Base-by-base conservation (phyloP, 2,113 vertebrate genomes). In the Salvelinus fontinalis region DNA sequence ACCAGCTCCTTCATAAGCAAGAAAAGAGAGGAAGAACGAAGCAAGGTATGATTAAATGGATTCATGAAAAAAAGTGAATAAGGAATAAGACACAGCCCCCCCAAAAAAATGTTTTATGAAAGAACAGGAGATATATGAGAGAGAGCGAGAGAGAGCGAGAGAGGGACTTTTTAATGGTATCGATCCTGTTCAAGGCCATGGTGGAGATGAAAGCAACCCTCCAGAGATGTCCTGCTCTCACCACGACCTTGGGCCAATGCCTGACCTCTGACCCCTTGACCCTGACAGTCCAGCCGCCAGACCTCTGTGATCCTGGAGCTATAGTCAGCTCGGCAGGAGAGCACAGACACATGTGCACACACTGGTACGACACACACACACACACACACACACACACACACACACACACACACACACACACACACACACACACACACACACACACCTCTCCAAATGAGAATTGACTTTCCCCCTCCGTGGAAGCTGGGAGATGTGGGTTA, bases 211-310 rank as follows among this genome's bases (percentile, higher is more conserved):
- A 95, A 90, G 92, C 92, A 91, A 86, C 86, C 88, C 92, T 88
- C 93, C 62, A 12, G 92, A 91, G 93, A 89, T 80, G 89, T 83
- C 88, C 87, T 87, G 91, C 94, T 92, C 88, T 94, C 95, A 96
- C 96, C 95, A 97, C 98, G 96, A 95, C 95, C 96, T 95, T 96
- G 94, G 92, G 92, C 94, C 93, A 91, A 91, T 89, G 74, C 90
- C 85, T 88, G 91, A 95, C 94, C 93, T 91, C 85, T 90, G 90
- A 91, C 92, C 92, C 77, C 65, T 11, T 70, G 75, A 82, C 79
- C 81, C 67, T 70, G 20, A 44, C 65, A 39, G 29, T 34, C 67
- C 67, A 65, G 75, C 74, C 65, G 57, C 2, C 18, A 68, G 26
- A 75, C 83, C 79, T 75, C 16, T 71, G 87, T 83, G 83, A 90